Evolutionary conservation across 1,140 invertebrate genomes (phyloP).

Genomic region (Drosophila quadrilineata): DNA sequence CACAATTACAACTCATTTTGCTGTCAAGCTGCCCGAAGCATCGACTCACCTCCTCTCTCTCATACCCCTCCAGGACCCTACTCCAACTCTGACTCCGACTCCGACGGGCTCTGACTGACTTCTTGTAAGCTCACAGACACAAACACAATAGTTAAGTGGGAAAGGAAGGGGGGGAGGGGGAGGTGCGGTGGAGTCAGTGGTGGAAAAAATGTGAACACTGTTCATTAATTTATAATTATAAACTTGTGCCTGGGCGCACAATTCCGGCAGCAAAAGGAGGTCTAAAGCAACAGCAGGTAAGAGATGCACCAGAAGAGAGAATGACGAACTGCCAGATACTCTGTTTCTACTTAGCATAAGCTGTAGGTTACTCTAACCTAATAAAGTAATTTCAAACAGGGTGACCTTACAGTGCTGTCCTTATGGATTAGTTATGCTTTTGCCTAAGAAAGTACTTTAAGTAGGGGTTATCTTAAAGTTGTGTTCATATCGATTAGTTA

Average conservation of each 20-base stretch:
- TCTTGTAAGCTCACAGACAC: not conserved
- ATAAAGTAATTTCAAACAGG: no score
- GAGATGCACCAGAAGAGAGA: not conserved
- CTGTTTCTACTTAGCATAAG: no score
- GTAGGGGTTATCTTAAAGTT: no score
- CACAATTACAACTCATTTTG: conserved; percentile 58
- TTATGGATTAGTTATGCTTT: no score
- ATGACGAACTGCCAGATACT: not conserved
- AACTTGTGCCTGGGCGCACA: conserved; percentile 49
- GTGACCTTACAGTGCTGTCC: no score
- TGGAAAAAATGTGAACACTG: conserved; percentile 28
- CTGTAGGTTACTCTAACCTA: no score
- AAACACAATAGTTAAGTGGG: not conserved
- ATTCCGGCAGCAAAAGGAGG: conserved; percentile 25
- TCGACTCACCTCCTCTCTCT: no score
- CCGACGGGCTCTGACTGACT: not conserved
- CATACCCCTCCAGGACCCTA: conserved; percentile 2
- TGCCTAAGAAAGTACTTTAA: no score
- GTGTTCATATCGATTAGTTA: no score
- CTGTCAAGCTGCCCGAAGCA: conserved; percentile 46
- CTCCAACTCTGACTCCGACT: no score
- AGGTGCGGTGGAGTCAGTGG: not conserved
- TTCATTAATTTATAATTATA: conserved; percentile 64
- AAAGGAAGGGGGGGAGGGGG: not conserved
- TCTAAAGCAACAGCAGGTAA: conserved; percentile 4